Evolutionary conservation across 2,888 invertebrate species (phyloP), one percentile per base, ranked within the genome.

Genomic region (Catocala sponsa): DNA sequence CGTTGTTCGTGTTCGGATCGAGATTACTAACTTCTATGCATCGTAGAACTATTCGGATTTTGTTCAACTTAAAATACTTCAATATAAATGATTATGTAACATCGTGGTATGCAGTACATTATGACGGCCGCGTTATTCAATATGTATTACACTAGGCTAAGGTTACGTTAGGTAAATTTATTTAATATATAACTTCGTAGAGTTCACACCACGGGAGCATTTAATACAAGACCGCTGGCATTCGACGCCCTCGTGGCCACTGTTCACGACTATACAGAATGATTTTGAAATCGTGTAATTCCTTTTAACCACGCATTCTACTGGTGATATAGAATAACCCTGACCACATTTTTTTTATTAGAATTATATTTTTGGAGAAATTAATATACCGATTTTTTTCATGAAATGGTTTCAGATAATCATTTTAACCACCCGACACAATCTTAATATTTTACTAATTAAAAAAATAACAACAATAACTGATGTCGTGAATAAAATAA

Each of bases 121-220:
- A 56, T 56, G 42, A 55, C 42, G 52, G 65, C 70, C 72, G 78
- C 77, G 63, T 77, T 68, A 73, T 78, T 79, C 70, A 79, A 66
- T 80, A 77, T 82, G 70, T 77, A 77, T 81, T 80, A 79, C 72
- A 62, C 63, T 84, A 87, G 81, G n/a, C 6, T 84, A 84, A 83
- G 81, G 65, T 81, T 70, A 80, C 68, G 68, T 77, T 83, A 81
- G 72, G 74, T 83, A 83, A 78, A 83, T 81, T 81, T 72, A 70
- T 76, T 74, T 84, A 83, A 83, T 87, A 83, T 84, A 83, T 81
- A 75, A 74, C 73, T 74, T 70, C 74, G 74, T 82, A 83, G 79
- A 79, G 66, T 79, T 78, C 74, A 78, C 74, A 81, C 74, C 82
- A 79, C 72, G 81, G 85, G 83, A 88, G 87, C 88, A 87, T 89